These are phyloP conservation scores for Xiphophorus birchmanni DNA, from an alignment of 2,797 vertebrate genomes.

Conservation along the genomic window DNA sequence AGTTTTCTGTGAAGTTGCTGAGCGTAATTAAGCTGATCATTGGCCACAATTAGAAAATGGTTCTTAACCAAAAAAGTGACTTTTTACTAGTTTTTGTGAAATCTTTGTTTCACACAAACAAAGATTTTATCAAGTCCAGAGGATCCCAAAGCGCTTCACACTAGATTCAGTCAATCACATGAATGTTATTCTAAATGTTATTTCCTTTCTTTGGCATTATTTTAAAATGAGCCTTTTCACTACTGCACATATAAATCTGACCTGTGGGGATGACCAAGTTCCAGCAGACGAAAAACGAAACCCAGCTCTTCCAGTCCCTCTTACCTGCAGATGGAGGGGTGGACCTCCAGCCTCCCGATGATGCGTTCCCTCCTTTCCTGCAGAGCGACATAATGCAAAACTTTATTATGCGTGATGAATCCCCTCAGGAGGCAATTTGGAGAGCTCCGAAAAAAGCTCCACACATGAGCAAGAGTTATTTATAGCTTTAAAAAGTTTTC, in stretches of 20 bases:
- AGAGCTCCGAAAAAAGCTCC: slow-evolving; percentile 41
- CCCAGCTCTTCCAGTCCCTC: slow-evolving; percentile 7
- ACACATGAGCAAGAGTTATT: slow-evolving; percentile 43
- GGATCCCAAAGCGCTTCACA: no score
- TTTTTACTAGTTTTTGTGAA: no score
- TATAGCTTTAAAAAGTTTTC: slow-evolving; percentile 31
- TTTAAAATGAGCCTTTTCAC: not conserved
- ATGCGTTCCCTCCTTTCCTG: slow-evolving; percentile 89
- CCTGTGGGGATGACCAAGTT: not conserved
- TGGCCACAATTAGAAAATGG: not conserved
- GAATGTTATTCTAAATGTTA: no score
- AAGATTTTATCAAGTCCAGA: no score
- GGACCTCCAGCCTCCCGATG: slow-evolving; percentile 89
- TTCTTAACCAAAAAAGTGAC: no score
- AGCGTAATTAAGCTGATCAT: not conserved
- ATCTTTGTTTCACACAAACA: no score
- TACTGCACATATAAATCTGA: not conserved
- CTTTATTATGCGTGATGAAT: slow-evolving; percentile 53
- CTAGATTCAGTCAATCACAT: no score
- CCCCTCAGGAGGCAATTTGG: slow-evolving; percentile 60
- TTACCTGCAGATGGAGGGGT: slow-evolving; percentile 95
- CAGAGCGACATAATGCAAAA: slow-evolving; percentile 61
- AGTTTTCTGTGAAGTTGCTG: not conserved
- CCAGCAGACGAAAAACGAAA: not conserved
- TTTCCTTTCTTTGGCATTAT: not conserved